These are phyloP conservation scores for Crotalus viridis DNA, from an alignment of 2,113 vertebrate species.

Conservation along the genomic window DNA sequence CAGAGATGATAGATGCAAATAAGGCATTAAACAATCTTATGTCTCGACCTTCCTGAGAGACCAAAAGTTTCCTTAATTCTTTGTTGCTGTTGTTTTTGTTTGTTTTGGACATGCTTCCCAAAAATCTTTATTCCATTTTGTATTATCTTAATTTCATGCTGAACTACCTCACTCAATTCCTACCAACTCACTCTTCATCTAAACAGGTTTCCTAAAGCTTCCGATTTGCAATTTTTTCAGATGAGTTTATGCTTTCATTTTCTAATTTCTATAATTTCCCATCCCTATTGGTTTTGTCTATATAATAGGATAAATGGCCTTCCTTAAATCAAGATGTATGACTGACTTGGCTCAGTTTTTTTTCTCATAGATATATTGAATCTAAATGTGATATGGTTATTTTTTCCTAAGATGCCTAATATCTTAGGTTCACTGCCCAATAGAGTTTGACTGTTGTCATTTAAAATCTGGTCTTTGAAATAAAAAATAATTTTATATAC, in stretches of 20 bases:
- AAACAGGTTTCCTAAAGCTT: neutral
- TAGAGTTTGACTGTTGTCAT: neutral
- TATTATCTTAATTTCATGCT: neutral
- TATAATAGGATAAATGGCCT: neutral
- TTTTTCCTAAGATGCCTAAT: neutral
- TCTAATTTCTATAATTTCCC: neutral
- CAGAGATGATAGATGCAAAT: neutral
- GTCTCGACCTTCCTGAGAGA: neutral
- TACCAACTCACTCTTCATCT: neutral
- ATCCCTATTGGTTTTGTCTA: neutral
- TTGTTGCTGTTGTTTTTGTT: neutral
- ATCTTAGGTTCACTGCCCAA: neutral
- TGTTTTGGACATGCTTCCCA: neutral
- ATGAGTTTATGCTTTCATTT: neutral
- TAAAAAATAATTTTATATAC: neutral
- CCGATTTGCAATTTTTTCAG: neutral
- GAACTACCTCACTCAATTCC: neutral
- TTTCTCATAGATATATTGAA: neutral
- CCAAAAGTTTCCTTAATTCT: no score
- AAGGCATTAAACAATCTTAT: neutral
- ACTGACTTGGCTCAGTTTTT: neutral
- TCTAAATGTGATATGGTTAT: neutral
- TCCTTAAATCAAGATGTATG: neutral
- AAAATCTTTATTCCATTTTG: neutral
- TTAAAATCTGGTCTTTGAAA: neutral